Base-by-base conservation (phyloP, 2,797 vertebrate genomes). In the Oreochromis mossambicus region DNA sequence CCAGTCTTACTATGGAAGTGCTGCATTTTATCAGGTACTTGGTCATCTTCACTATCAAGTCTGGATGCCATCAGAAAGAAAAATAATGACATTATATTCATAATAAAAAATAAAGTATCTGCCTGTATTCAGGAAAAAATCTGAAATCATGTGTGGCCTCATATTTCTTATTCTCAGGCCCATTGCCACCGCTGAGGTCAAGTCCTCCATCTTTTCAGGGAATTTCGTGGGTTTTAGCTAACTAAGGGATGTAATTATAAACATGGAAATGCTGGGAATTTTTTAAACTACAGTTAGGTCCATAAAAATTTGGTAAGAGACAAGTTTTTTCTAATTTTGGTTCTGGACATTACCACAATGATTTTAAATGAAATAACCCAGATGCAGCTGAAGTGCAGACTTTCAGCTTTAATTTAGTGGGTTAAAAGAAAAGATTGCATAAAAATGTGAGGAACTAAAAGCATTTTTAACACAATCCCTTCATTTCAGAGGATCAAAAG, bases 11-110 rank as follows among this genome's bases (percentile, higher is more conserved):
- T 78, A 36, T 79, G 83, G 86, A 91, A 87, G 83, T 78, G 90
- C 85, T 87, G 92, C 81, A 82, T 76, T 82, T 90, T 88, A 78
- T 91, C 93, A 83, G 93, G 80, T 91, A 92, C 92, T 85, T 92
- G 91, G 78, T 94, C 90, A 32, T 87, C 91, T 86, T 95, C 94
- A 55, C 85, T 84, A 54, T 94, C 91, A 58, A 89, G 88, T 92
- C 96, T 96, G 90, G 14, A 84, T 61, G 36, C 7, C 26, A 79
- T 10, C 2, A 5, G 50, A 80, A 34, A 77, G 63, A 43, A 70
- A 51, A 75, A 8, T 13, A n/a, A 38, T 38, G 29, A 13, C 8
- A 32, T 5, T 5, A 46, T 15, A 80, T 66, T 46, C 68, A 3
- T 43, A 58, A 61, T 76, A 24, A 79, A 78, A 83, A 12, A 10